Base-by-base conservation (phyloP, 53 echinoderm and acorn worm genomes). In the Apostichopus leukothele region DNA sequence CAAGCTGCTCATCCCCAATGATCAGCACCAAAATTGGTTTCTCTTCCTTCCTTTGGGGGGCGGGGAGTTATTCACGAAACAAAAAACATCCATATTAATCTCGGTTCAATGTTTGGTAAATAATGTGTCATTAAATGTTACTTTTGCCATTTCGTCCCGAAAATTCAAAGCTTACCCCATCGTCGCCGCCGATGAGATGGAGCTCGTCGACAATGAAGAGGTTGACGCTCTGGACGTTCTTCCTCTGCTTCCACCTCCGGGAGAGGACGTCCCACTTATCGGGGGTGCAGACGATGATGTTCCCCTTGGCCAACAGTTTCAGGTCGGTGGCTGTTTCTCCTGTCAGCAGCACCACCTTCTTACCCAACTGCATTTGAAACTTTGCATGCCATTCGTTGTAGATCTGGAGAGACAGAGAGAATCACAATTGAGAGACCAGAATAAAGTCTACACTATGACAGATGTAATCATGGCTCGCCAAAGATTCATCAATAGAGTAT, bases 311-410 rank as follows among this genome's bases (percentile, higher is more conserved):
- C n/a, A 99, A 90, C 21, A 99, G 94, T 86, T 99, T 99, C 76
- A 99, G 93, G 83, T 99, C 99, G 7, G 99, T 99, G 83, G 96
- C 96, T 8, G 99, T 99, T 90, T 96, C 99, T 5, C 99, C 96
- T 0, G 96, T 96, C 92, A 96, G 88, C 8, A 96, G 87, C 13
- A 96, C 96, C 25, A 96, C 99, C 73, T 96, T 96, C 94, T 94
- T 96, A n/a, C 94, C 96, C 6, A 99, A 88, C 86, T 96, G 96
- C 96, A 99, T 95, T 90, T 99, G 99, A 91, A 99, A 99, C 91
- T 99, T 99, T 67, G 96, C 93, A 76, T 98, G 96, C 99, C 99
- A 99, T 80, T 99, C 99, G 20, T 93, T 92, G 92, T 99, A 96
- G 67, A 96, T 93, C 99, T 99, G 83, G 8, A 63, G 14, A 63